These are phyloP conservation scores for Oreochromis mossambicus DNA, from an alignment of 2,797 vertebrate species.

Conservation along the genomic window DNA sequence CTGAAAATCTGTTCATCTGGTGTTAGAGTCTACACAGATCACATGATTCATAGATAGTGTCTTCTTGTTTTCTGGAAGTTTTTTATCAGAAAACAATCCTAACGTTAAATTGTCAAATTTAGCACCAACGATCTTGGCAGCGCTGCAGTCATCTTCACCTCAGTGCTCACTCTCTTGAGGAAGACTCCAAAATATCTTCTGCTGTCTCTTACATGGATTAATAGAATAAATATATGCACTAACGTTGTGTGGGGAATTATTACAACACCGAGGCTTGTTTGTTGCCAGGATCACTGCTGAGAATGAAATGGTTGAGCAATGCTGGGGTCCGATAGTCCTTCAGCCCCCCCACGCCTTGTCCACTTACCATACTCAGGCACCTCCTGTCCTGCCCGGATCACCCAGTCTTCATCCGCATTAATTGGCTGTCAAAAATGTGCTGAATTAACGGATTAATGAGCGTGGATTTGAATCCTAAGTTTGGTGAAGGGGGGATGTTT, in stretches of 20 bases:
- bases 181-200: neutral
- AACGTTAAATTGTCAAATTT: constrained; percentile 37
- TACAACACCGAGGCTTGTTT: constrained; percentile 7
- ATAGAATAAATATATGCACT: constrained; percentile 8
- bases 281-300: constrained; percentile 27
- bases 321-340: constrained; percentile 48
- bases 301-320: constrained; percentile 36
- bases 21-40: neutral
- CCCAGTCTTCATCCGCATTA: constrained; percentile 84
- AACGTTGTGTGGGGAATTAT: constrained; percentile 2
- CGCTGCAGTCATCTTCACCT: neutral
- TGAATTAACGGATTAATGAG: constrained; percentile 90
- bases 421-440: constrained; percentile 92
- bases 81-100: neutral
- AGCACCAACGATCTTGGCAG: constrained; percentile 28
- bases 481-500: constrained; percentile 78
- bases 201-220: neutral
- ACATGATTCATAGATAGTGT: neutral
- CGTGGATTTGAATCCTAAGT: constrained; percentile 79
- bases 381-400: constrained; percentile 65
- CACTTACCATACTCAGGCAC: constrained; percentile 51
- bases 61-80: neutral
- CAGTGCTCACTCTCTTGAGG: neutral
- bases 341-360: constrained; percentile 50
- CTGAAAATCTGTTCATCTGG: fast-evolving